Percentiles rank a stretch among this genome's conserved stretches.
phyloP scores from a whole-genome alignment of 23 tunicate genomes.

The Ciona savignyi region DNA sequence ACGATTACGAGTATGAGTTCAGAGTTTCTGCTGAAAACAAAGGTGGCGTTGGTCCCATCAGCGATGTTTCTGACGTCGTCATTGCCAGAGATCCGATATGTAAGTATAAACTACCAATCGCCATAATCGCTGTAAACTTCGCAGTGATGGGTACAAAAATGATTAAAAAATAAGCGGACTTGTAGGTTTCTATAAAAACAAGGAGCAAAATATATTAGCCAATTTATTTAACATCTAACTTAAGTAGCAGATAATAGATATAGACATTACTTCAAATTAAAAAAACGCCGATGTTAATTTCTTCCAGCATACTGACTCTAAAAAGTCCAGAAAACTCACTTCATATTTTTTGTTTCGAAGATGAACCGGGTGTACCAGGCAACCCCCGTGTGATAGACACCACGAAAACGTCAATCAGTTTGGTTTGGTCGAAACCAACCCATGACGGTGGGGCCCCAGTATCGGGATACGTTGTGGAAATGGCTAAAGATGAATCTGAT shows the following conservation, averaged over 20 bases:
- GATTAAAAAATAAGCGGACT: too few species aligned
- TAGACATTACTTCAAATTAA: too few species aligned
- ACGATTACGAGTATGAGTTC: conserved; percentile 71
- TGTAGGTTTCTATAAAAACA: too few species aligned
- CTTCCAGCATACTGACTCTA: too few species aligned
- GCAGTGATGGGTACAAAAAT: too few species aligned
- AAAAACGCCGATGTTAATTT: too few species aligned
- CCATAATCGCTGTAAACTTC: too few species aligned
- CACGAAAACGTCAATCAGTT: conserved; percentile 37
- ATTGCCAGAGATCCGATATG: conserved; percentile 49
- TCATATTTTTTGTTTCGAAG: conserved; percentile 9
- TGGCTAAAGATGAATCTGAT: conserved; percentile 49
- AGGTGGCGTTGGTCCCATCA: conserved; percentile 63
- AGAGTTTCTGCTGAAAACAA: conserved; percentile 78
- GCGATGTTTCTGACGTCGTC: conserved; percentile 42
- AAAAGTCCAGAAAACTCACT: too few species aligned
- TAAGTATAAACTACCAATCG: too few species aligned
- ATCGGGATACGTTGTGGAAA: conserved; percentile 55
- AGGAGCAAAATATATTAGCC: too few species aligned
- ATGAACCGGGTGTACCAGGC: conserved; percentile 70
- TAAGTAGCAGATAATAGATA: too few species aligned
- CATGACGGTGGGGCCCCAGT: conserved; percentile 68
- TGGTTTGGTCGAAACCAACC: conserved; percentile 58
- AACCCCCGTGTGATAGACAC: conserved; percentile 39
- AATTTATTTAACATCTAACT: too few species aligned